Evolutionary conservation across 2,797 vertebrate species (phyloP), one percentile per base, ranked within the genome.

Genomic region (Cygnus olor): DNA sequence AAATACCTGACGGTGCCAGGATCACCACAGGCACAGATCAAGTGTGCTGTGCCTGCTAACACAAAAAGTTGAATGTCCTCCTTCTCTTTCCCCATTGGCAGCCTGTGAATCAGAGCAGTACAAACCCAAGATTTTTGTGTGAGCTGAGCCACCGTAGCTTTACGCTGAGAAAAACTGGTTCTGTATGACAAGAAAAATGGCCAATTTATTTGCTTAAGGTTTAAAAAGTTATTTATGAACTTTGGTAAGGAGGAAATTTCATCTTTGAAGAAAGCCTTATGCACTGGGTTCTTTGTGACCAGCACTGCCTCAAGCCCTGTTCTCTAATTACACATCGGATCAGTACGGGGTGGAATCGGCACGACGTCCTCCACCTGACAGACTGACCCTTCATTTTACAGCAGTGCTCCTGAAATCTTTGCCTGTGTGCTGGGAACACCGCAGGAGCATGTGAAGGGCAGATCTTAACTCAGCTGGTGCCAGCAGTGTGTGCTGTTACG

Each of bases 151-250:
- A 71, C 69, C 0, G 1, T 30, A 49, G 19, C 79, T 88, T 91
- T 8, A 2, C 58, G 21, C 24, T 22, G 68, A 89, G 95, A 88
- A 94, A 92, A 96, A 91, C 74, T 82, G 69, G 34, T 89, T 95
- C 91, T 89, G 72, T 89, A 13, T 1, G 8, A 57, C 0, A 3
- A 83, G 79, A 91, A 92, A 93, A 93, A 91, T 80, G 76, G 64
- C 60, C 54, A 76, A 69, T 94, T 92, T 96, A 82, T 97, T 98
- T 97, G 94, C 94, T 95, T 95, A 97, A 90, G 94, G 68, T 95
- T 97, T 97, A 95, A 91, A 89, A 96, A 94, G 89, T 64, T 90
- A 91, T 96, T 97, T 95, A 95, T 95, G 88, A 95, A 90, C 94
- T 97, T 97, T 95, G 92, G 84, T 81, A 53, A 96, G 90, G 91